Conservation (phyloP, 2,113 vertebrate genomes). For the Myrmophylax atrothorax region DNA sequence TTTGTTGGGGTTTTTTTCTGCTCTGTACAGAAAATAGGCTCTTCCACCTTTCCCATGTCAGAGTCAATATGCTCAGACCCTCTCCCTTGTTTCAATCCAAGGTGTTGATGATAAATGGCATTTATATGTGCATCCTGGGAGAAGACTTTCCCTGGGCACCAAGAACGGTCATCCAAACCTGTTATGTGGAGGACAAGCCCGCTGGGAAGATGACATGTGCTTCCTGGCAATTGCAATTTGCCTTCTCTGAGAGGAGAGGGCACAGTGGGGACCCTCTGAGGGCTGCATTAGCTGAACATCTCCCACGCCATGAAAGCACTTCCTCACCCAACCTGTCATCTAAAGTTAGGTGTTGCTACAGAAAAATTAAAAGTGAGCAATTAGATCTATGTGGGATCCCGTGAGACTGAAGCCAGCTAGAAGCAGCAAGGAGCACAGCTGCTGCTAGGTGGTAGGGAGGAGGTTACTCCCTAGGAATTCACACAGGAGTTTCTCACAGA, state of each 20-base stretch:
- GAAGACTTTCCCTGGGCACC: neutral
- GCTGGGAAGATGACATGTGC: neutral
- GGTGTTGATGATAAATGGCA: neutral
- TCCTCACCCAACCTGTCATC: neutral
- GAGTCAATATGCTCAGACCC: neutral
- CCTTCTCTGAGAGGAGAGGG: neutral
- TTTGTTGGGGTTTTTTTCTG: neutral
- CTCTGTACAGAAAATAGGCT: neutral
- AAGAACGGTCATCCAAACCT: neutral
- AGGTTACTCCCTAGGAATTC: too few relatives aligned
- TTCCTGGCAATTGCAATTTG: neutral
- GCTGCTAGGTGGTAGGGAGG: too few relatives aligned
- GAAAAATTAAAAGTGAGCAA: too few relatives aligned
- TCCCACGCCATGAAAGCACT: neutral
- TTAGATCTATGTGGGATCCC: too few relatives aligned
- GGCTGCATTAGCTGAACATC: accelerated
- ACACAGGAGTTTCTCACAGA: too few relatives aligned
- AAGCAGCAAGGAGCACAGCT: too few relatives aligned
- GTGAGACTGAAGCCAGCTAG: too few relatives aligned
- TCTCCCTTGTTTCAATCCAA: neutral
- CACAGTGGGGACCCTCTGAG: neutral
- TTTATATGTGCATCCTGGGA: neutral
- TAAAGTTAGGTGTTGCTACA: neutral
- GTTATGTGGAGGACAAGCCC: neutral
- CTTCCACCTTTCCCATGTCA: neutral